Evolutionary conservation across 2,113 vertebrate genomes (phyloP).

Genomic region (Pantherophis guttatus): DNA sequence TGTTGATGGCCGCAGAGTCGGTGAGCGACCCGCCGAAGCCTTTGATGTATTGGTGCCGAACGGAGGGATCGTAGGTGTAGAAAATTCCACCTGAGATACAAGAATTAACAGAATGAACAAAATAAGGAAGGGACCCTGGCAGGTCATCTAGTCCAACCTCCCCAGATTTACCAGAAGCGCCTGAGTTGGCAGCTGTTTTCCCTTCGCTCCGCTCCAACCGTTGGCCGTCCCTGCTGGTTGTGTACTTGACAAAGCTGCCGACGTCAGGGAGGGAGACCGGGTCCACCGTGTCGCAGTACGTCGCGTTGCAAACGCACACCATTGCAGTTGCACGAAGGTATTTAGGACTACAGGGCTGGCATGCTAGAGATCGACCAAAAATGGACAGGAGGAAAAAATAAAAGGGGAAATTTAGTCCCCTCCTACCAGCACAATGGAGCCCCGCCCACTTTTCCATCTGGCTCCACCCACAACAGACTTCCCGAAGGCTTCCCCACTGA

Average conservation of each 20-base stretch:
- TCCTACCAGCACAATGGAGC: rapidly evolving
- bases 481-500: background rate
- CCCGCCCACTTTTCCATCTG: background rate
- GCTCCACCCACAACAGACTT: background rate
- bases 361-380: background rate
- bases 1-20: constrained; percentile 88
- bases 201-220: constrained; percentile 75
- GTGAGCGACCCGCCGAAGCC: constrained; percentile 94
- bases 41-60: constrained; percentile 84
- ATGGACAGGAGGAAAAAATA: background rate
- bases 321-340: constrained; percentile 78
- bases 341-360: constrained; percentile 70
- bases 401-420: background rate
- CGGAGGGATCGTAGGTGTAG: constrained; percentile 61
- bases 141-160: background rate
- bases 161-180: constrained; percentile 63
- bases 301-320: constrained; percentile 87
- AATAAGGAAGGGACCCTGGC: background rate
- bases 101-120: background rate
- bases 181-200: constrained; percentile 56
- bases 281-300: constrained; percentile 82
- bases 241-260: constrained; percentile 75
- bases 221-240: constrained; percentile 78
- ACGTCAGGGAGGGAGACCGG: constrained; percentile 60
- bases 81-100: constrained; percentile 58